Evolutionary conservation across 1,140 invertebrate genomes (phyloP), one percentile per base, ranked within the genome.

Genomic region (Drosophila repletoides): DNA sequence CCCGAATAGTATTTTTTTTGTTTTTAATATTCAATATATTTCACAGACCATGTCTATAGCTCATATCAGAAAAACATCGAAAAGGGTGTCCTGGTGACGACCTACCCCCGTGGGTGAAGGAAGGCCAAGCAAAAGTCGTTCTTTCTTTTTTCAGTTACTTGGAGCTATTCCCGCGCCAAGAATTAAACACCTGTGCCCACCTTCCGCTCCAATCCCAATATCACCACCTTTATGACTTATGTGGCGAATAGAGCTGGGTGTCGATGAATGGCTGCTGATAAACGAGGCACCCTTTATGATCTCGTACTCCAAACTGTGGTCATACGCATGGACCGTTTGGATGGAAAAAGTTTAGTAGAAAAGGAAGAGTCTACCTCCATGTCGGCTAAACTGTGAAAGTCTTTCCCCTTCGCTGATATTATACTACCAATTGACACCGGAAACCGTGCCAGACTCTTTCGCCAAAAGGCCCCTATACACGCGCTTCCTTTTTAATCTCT

Each of bases 191-290:
- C 89, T 0, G 34, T 89, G 12, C 41, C 75, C 0, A 79, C 88
- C 1, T 74, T 90, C 5, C 83, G 80, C 9, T 68, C 86, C 1
- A 91, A 91, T 59, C 83, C 86, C 2, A 92, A 91, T 66, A 84
- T 81, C 28, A 90, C 89, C 26, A 90, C 86, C 1, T 61, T 89
- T 1, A 73, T 94, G 93, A 94, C 48, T 92, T 94, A 34, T 91
- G 90, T 17, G 92, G 91, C 5, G 94, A 94, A 74, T n/a, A n/a
- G 91, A 93, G 24, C 84, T 94, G 15, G 93, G 92, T 48, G 90
- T 93, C 46, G 92, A 92, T 52, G 93, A 94, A 53, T 94, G 94
- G 93, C 83, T 83, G 6, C 92, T 93, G 2, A 92, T 94, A 2
- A 76, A 93, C 19, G 92, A 93, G 40, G 92, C 94, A 0, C 63